Base-by-base conservation (phyloP, 2,888 invertebrate genomes). In the Hymenopus coronatus region DNA sequence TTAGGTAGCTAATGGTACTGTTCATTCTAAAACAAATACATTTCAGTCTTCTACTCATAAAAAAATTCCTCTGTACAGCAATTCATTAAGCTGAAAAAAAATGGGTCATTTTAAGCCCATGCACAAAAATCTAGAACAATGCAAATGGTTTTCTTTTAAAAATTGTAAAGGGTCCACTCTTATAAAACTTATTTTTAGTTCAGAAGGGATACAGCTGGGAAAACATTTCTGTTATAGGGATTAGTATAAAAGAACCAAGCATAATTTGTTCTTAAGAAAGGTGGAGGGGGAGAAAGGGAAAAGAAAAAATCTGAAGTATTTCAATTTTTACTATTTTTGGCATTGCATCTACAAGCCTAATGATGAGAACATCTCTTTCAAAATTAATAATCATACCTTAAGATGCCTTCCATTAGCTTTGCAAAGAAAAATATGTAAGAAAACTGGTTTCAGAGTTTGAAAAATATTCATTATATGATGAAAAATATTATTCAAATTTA, bases 391-490 rank as follows among this genome's bases (percentile, higher is more conserved):
- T 27, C 87, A 15, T 87, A 87, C 87, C 87, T 87, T 40, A 28
- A n/a, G 30, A 87, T 15, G 87, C 15, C 87, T 82, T 40, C 87
- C 87, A 87, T 87, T 82, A 87, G 87, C 87, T 87, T 87, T 82
- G 54, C 27, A 87, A 70, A 87, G 28, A 87, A 40, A 87, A 87
- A 87, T 40, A 82, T 87, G 82, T 40, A 87, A 87, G 33, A 87
- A 87, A 87, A 87, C 14, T 87, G 82, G n/a, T 86, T 85, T 86
- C 81, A 89, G 88, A 54, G 54, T 70, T 70, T 20, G 54, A 70
- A 70, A 70, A 70, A 20, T 70, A 70, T 25, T 70, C 54, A 70
- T 70, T 70, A 15, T 70, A 25, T 70, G 25, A 70, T 1, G 54
- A 70, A 70, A 25, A 70, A 70, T 70, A 25, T 70, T 25, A 20